phyloP scores from a whole-genome alignment of 2,888 invertebrate species.

The Limnephilus rhombicus region DNA sequence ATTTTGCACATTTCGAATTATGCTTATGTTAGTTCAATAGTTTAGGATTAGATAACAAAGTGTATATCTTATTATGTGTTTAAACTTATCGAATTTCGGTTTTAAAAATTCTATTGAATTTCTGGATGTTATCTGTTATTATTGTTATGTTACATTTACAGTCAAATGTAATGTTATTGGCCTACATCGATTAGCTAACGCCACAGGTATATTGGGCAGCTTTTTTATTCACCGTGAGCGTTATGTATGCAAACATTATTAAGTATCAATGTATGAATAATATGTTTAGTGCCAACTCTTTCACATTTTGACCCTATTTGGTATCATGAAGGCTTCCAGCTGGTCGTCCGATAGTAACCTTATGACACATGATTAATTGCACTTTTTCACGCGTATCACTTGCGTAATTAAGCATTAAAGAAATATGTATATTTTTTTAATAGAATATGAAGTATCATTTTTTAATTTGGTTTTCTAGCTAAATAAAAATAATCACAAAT shows the following conservation, averaged over 20 bases:
- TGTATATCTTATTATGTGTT: not conserved
- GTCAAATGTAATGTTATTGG: too few relatives aligned
- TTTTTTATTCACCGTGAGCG: not conserved
- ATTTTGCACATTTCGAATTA: too few relatives aligned
- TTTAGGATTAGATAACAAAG: not conserved
- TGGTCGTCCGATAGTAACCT: not conserved
- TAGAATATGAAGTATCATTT: too few relatives aligned
- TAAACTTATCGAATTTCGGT: not conserved
- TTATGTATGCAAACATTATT: not conserved
- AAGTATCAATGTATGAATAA: not conserved
- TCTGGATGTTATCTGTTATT: not conserved
- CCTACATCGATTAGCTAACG: not conserved
- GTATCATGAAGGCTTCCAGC: not conserved
- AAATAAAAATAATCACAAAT: too few relatives aligned
- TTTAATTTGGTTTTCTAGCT: too few relatives aligned
- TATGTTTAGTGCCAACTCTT: too few relatives aligned
- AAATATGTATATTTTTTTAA: too few relatives aligned
- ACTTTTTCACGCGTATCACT: not conserved
- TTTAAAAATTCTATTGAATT: not conserved
- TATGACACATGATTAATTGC: not conserved
- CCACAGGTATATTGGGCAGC: not conserved
- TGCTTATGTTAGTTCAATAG: not conserved
- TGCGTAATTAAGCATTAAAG: not conserved
- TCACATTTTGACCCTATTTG: not conserved
- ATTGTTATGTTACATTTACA: not conserved